Base-by-base conservation (phyloP, 2,113 vertebrate species). In the Chloropsis hardwickii region DNA sequence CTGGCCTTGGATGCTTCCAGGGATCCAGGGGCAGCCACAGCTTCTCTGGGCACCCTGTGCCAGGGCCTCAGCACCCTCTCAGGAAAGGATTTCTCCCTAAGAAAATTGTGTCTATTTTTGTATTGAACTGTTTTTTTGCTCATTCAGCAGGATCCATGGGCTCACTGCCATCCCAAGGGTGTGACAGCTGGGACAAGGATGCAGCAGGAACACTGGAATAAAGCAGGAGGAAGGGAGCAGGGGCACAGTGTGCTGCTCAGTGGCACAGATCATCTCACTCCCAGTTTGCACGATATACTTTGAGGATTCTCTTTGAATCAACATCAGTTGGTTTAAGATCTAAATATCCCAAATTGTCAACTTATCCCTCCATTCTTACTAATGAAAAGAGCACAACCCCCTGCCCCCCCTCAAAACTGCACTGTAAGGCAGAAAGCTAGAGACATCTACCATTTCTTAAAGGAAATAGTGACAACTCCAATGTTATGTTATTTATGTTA, bases 51-150 rank as follows among this genome's bases (percentile, higher is more conserved):
- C 40, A 60, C 2, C 21, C 62, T 42, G 54, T 76, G 54, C 40
- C 40, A 69, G 45, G n/a, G 20, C 21, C 70, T 42, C 0, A 0
- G 8, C 8, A 27, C 22, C 20, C 35, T 61, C 47, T 7, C 18
- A 56, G 35, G 10, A 9, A 54, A 40, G 2, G 25, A 42, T 7
- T 48, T 15, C 22, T 48, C 31, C 18, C n/a, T 13, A 37, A 48
- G 10, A 28, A 48, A 15, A 27, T 6, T 29, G 25, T 47, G 33
- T 28, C 19, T 13, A 9, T 33, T 72, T 47, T 53, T 33, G 6
- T 64, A 44, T 3, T 39, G 21, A 76, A 66, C 10, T 1, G 0
- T 1, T n/a, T 35, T 50, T 29, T 91, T 54, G 23, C 20, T 74
- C 47, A 10, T 45, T 66, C 50, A 18, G 12, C 37, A 47, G 40